phyloP scores from a whole-genome alignment of 2,888 invertebrate species.

The Polylopha cassiicola region DNA sequence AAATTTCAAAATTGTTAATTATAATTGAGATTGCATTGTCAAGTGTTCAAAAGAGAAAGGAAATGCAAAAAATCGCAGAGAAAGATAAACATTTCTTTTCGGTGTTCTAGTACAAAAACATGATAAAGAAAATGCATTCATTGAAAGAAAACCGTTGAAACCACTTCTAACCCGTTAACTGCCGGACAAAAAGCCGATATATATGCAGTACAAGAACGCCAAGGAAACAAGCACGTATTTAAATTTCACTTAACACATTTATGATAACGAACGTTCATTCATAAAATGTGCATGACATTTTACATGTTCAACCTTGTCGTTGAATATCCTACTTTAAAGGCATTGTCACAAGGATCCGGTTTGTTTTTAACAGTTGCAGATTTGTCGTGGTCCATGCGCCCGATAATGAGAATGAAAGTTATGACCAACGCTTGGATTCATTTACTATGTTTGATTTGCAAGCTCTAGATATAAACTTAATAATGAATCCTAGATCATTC shows the following conservation, averaged over 20 bases:
- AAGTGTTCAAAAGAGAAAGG: slow-evolving; percentile 41
- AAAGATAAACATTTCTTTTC: slow-evolving; percentile 5
- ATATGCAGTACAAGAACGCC: slow-evolving; percentile 25
- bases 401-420: slow-evolving; percentile 53
- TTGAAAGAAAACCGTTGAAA: no score
- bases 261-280: slow-evolving; percentile 34
- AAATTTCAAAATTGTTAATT: no score
- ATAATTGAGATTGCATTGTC: no score
- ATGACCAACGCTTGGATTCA: slow-evolving; percentile 45
- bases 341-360: background rate
- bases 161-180: no score
- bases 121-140: no score
- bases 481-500: no score
- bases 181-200: slow-evolving; percentile 27
- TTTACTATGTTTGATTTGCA: slow-evolving; percentile 47
- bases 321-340: slow-evolving; percentile 4
- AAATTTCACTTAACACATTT: slow-evolving; percentile 47
- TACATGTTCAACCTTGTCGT: slow-evolving; percentile 10
- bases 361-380: background rate
- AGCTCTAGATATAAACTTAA: no score
- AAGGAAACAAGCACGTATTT: slow-evolving; percentile 31
- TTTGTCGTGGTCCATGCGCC: slow-evolving; percentile 19
- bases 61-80: slow-evolving; percentile 30
- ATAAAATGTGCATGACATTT: slow-evolving; percentile 22
- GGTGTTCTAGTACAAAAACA: no score